Evolutionary conservation across 2,797 vertebrate genomes (phyloP).

Genomic region (Hypotaenidia okinawae): DNA sequence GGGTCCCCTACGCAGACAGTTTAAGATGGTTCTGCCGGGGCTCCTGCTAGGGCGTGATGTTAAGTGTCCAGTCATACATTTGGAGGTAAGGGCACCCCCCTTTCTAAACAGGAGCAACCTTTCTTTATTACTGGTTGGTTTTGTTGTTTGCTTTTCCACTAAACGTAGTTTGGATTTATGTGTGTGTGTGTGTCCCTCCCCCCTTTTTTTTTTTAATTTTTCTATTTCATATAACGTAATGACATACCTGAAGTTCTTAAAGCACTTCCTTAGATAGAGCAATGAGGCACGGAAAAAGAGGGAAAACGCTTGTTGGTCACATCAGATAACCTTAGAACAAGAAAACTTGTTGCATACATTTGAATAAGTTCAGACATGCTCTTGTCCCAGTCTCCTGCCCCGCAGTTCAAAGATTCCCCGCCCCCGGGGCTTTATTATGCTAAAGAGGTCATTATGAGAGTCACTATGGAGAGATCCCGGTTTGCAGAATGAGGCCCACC

Average conservation of each 20-base stretch:
- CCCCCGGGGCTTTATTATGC: conserved; percentile 54
- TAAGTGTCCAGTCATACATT: neutral
- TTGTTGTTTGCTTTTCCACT: neutral
- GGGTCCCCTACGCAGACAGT: neutral
- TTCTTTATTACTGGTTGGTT: neutral
- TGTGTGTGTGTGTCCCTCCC: no score
- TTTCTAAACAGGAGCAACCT: neutral
- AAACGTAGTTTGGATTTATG: neutral
- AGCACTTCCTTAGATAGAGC: conserved; percentile 18
- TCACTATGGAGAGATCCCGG: conserved; percentile 45
- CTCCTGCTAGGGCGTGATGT: neutral
- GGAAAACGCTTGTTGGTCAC: neutral
- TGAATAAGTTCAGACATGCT: conserved; percentile 51
- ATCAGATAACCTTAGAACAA: conserved; percentile 40
- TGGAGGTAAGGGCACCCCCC: neutral
- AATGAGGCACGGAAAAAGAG: neutral
- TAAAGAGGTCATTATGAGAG: conserved; percentile 55
- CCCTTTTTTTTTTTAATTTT: no score
- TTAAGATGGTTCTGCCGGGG: neutral
- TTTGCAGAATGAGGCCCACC: conserved; percentile 45
- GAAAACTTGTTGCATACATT: conserved; percentile 59
- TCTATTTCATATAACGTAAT: neutral
- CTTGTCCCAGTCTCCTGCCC: conserved; percentile 13
- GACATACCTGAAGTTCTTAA: neutral
- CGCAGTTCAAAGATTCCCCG: conserved; percentile 35